A percentile compares a stretch with the other conserved stretches of the same genome.
Conservation (phyloP, 2,113 vertebrate species). For the Megaceryle maxima region DNA sequence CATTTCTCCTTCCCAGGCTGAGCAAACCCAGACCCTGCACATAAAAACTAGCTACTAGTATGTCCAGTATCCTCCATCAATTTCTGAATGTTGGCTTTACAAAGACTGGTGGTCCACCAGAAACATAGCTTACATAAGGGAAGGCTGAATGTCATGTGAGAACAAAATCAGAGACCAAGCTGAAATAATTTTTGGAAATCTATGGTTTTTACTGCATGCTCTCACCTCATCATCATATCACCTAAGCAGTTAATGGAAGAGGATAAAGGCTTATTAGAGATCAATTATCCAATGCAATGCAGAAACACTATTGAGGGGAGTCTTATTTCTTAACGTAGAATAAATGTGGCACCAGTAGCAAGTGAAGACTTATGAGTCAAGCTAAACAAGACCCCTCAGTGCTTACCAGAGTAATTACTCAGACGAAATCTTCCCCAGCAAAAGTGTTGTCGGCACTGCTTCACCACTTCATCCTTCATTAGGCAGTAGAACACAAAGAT, state of each 20-base stretch:
- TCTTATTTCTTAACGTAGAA: background rate
- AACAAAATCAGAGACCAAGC: background rate
- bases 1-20: background rate
- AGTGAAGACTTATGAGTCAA: background rate
- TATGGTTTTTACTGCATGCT: background rate
- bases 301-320: background rate
- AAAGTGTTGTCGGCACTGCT: constrained; percentile 81
- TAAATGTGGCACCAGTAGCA: background rate
- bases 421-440: constrained; percentile 76
- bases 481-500: constrained; percentile 90
- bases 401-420: constrained; percentile 82
- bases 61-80: background rate
- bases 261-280: background rate
- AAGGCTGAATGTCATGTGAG: background rate
- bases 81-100: background rate
- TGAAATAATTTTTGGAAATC: background rate
- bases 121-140: background rate
- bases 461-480: constrained; percentile 86
- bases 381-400: background rate
- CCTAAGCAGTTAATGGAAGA: background rate
- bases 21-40: background rate
- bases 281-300: background rate
- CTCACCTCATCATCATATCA: background rate
- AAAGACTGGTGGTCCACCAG: background rate
- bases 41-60: background rate